Evolutionary conservation across 2,113 vertebrate species (phyloP).

Genomic region (Clarias gariepinus): DNA sequence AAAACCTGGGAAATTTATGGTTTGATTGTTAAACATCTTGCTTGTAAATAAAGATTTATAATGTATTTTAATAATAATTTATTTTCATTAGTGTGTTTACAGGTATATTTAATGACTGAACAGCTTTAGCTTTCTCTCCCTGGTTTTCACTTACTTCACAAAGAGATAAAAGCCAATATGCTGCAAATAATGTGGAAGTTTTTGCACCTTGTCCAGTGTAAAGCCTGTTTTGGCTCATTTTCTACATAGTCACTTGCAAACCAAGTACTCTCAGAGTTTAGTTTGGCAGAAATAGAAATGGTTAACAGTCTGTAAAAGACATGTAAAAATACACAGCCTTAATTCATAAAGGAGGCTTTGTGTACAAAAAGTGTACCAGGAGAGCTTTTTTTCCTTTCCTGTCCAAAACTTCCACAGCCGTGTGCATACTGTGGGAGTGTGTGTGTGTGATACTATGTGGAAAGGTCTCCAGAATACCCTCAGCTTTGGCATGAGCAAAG

Average conservation of each 20-base stretch:
- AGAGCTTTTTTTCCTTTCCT: neutral
- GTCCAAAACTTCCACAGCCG: conserved; percentile 4
- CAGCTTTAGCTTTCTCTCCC: neutral
- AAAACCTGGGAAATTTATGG: neutral
- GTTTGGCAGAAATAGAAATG: conserved; percentile 14
- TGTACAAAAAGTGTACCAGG: conserved; percentile 31
- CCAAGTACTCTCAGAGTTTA: neutral
- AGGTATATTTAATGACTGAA: neutral
- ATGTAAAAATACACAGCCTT: neutral
- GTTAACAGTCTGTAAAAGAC: neutral
- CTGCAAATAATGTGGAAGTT: neutral
- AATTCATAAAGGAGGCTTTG: conserved; percentile 48
- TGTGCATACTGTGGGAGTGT: conserved; percentile 6
- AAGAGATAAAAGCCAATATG: neutral
- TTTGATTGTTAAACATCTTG: neutral
- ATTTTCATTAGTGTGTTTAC: neutral
- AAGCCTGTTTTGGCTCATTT: neutral
- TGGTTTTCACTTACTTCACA: neutral
- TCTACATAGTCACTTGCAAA: neutral
- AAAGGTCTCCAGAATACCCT: neutral
- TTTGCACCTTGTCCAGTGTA: neutral
- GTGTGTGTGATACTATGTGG: conserved; percentile 25
- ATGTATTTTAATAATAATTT: neutral
- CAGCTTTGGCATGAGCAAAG: neutral
- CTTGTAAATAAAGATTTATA: neutral